Evolutionary conservation across 2,888 invertebrate species (phyloP).

Genomic region (Meta bourneti): DNA sequence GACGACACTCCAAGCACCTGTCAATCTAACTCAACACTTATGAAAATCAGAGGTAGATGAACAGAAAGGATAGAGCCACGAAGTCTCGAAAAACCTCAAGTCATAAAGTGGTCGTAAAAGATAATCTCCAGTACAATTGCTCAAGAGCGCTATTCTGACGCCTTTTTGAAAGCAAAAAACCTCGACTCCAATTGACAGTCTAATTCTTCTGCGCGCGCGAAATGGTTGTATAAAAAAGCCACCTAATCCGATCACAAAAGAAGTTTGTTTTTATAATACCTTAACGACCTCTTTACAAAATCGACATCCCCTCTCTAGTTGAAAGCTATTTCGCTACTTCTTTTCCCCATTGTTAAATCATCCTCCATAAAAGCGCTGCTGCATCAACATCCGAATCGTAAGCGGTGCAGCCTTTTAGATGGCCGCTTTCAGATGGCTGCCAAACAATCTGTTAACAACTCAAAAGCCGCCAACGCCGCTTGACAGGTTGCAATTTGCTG

Average conservation of each 20-base stretch:
- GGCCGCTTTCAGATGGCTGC: slow-evolving; percentile 56
- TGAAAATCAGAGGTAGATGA: slow-evolving; percentile 3
- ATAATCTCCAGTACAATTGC: slow-evolving; percentile 61
- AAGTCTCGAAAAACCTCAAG: slow-evolving; percentile 13
- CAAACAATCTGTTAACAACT: slow-evolving; percentile 74
- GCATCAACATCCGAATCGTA: not conserved
- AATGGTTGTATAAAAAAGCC: slow-evolving; percentile 51
- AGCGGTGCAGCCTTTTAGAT: slow-evolving; percentile 50
- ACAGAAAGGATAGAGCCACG: slow-evolving; percentile 8
- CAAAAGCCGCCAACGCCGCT: slow-evolving; percentile 40
- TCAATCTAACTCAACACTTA: not conserved
- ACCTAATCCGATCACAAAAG: slow-evolving; percentile 70
- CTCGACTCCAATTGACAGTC: slow-evolving; percentile 68
- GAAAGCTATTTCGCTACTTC: slow-evolving; percentile 52
- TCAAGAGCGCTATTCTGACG: slow-evolving; percentile 26
- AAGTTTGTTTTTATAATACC: slow-evolving; percentile 76
- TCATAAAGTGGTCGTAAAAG: slow-evolving; percentile 38
- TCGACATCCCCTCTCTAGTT: slow-evolving; percentile 5
- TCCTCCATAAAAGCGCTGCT: slow-evolving; percentile 43
- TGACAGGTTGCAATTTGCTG: slow-evolving; percentile 74
- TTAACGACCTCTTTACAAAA: slow-evolving; percentile 67
- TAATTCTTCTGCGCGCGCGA: slow-evolving; percentile 50
- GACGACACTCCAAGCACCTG: not conserved
- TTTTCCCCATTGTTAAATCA: slow-evolving; percentile 53
- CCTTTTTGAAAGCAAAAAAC: slow-evolving; percentile 27